phyloP scores from a whole-genome alignment of 2,888 invertebrate species.

The Petrophora chlorosata region DNA sequence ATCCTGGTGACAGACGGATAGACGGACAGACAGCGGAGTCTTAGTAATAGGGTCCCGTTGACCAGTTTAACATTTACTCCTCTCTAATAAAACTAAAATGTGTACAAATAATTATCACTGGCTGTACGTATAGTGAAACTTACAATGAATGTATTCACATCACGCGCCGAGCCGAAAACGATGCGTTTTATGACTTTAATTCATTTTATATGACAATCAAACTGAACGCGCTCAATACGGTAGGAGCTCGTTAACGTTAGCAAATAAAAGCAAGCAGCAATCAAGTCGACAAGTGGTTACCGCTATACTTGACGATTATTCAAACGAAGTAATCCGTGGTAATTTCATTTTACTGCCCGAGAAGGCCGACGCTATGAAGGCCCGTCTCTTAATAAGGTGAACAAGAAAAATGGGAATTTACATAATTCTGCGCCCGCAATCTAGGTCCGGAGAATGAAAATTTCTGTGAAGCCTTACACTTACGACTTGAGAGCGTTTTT shows the following conservation, averaged over 20 bases:
- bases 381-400: conserved; percentile 20
- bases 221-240: not conserved
- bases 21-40: too few species aligned
- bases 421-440: conserved; percentile 29
- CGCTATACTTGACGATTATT: conserved; percentile 29
- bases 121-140: too few species aligned
- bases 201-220: not conserved
- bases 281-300: conserved; percentile 12
- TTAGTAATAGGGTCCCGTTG: too few species aligned
- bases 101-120: too few species aligned
- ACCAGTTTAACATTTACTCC: too few species aligned
- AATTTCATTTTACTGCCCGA: conserved; percentile 38
- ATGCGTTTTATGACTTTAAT: too few species aligned
- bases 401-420: conserved; percentile 31
- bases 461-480: conserved; percentile 21
- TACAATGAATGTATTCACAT: too few species aligned
- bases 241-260: conserved; percentile 9
- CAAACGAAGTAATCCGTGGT: conserved; percentile 33
- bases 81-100: too few species aligned
- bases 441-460: conserved; percentile 25
- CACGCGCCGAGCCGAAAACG: too few species aligned
- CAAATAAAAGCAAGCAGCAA: conserved; percentile 23
- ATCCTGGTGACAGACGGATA: too few species aligned
- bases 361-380: conserved; percentile 23
- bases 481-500: too few species aligned